Evolutionary conservation across 2,888 invertebrate species (phyloP).

Genomic region (Torymus tubicola): DNA sequence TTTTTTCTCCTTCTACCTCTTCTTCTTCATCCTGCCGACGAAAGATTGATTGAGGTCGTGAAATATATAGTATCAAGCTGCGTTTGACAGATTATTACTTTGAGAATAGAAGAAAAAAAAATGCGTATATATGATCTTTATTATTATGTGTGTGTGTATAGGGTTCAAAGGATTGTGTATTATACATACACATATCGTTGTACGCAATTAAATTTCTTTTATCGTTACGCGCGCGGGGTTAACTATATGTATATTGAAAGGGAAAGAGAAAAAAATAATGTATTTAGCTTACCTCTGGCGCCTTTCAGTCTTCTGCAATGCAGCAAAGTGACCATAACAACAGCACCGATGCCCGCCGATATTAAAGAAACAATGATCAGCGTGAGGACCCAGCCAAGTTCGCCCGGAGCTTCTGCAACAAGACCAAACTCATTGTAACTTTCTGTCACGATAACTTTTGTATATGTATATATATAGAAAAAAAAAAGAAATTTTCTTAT

Average conservation of each 20-base stretch:
- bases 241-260: not conserved
- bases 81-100: constrained; percentile 19
- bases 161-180: too few species aligned
- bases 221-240: too few species aligned
- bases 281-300: constrained; percentile 70
- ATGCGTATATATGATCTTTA: too few species aligned
- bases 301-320: constrained; percentile 82
- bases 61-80: not conserved
- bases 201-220: too few species aligned
- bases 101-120: not conserved
- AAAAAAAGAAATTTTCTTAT: too few species aligned
- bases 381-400: constrained; percentile 84
- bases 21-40: not conserved
- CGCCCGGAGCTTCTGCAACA: constrained; percentile 80
- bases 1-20: not conserved
- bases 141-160: too few species aligned
- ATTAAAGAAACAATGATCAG: constrained; percentile 84
- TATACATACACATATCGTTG: too few species aligned
- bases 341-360: constrained; percentile 84
- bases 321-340: constrained; percentile 84
- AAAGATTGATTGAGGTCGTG: not conserved
- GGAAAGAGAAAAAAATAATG: not conserved
- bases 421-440: not conserved
- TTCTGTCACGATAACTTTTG: too few species aligned
- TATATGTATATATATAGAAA: too few species aligned